These are phyloP conservation scores for Setophaga kirtlandii DNA, from an alignment of 2,113 vertebrate genomes.

Conservation along the genomic window DNA sequence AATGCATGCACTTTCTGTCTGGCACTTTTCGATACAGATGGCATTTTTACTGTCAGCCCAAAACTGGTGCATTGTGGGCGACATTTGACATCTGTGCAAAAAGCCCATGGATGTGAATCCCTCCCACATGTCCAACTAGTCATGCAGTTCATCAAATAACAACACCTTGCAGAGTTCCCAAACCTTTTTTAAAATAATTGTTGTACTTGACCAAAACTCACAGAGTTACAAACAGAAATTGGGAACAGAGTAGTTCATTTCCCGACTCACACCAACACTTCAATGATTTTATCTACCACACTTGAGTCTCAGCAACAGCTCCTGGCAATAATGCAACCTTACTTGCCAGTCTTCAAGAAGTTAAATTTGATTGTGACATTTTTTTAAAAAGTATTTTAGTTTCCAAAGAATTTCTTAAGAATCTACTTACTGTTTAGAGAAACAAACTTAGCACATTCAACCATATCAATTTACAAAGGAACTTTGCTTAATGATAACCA, in stretches of 20 bases:
- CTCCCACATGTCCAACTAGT: background rate
- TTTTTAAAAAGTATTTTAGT: background rate
- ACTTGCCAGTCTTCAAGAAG: background rate
- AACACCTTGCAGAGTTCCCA: background rate
- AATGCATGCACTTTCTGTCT: background rate
- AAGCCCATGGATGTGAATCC: background rate
- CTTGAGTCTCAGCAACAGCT: background rate
- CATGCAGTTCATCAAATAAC: background rate
- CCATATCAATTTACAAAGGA: background rate
- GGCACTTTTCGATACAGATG: background rate
- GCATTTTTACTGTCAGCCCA: background rate
- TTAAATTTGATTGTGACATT: background rate
- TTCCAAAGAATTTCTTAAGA: background rate
- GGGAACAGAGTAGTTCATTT: background rate
- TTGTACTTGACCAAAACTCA: background rate
- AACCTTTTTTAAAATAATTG: background rate
- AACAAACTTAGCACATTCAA: background rate
- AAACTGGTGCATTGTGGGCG: background rate
- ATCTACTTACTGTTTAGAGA: background rate
- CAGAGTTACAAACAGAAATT: background rate
- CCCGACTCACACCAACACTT: background rate
- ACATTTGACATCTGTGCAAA: slow-evolving; percentile 35
- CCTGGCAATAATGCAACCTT: background rate
- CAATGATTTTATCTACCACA: background rate
- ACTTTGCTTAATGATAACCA: background rate